These are phyloP conservation scores for Stigmatopora argus DNA, from an alignment of 2,113 vertebrate genomes.

Conservation along the genomic window DNA sequence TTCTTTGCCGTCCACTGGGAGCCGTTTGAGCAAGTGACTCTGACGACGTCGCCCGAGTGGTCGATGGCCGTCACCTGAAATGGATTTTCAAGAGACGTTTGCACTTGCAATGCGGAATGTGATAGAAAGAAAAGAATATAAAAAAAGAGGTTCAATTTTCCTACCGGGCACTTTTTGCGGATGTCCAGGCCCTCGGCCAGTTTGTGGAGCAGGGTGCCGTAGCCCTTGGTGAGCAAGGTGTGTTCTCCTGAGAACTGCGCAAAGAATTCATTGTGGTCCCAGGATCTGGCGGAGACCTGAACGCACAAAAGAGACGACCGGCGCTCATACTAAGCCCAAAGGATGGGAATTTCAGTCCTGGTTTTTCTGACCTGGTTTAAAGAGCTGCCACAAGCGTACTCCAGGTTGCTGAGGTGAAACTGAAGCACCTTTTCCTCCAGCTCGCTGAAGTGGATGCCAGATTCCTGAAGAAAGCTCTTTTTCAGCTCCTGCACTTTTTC, in stretches of 20 bases:
- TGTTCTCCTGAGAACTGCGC: conserved; percentile 99
- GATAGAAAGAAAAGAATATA: neutral
- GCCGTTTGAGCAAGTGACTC: conserved; percentile 76
- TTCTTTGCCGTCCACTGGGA: conserved; percentile 82
- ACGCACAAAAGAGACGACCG: conserved; percentile 2
- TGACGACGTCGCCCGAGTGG: conserved; percentile 83
- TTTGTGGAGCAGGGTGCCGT: conserved; percentile 80
- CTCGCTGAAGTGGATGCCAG: conserved; percentile 90
- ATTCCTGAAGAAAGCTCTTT: conserved; percentile 89
- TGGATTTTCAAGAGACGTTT: neutral
- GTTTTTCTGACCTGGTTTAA: conserved; percentile 75
- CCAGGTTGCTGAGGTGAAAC: conserved; percentile 95
- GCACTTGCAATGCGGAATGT: too few species aligned
- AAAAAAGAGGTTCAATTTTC: conserved; percentile 10
- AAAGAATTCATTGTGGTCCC: conserved; percentile 99
- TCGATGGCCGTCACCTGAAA: conserved; percentile 77
- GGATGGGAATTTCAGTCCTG: too few species aligned
- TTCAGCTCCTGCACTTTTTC: conserved; percentile 96
- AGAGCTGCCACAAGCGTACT: conserved; percentile 90
- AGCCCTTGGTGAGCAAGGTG: conserved; percentile 83
- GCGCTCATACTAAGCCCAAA: too few species aligned
- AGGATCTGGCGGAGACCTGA: conserved; percentile 91
- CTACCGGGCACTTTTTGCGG: conserved; percentile 80
- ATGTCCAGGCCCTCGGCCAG: conserved; percentile 87
- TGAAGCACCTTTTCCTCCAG: conserved; percentile 92